Conservation (phyloP, 2,888 invertebrate species). For the Lissonota sp. region DNA sequence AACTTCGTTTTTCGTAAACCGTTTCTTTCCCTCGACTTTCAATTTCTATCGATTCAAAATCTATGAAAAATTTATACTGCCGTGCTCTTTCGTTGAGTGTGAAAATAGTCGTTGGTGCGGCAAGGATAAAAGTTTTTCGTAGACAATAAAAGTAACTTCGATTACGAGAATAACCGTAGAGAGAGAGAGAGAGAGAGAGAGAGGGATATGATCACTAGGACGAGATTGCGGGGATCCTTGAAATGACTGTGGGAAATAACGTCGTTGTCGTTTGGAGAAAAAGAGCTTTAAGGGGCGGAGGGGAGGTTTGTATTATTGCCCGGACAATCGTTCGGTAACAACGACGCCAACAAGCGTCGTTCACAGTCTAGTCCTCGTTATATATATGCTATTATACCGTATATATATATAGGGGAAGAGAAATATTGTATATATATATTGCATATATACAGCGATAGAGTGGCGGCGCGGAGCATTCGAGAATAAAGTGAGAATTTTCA, state of each 20-base stretch:
- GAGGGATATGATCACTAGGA: slow-evolving; percentile 31
- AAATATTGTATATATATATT: background rate
- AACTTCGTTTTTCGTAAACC: background rate
- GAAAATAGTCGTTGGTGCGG: slow-evolving; percentile 21
- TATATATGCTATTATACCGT: background rate
- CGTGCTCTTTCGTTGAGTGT: slow-evolving; percentile 7
- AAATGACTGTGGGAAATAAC: slow-evolving; percentile 17
- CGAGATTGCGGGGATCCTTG: slow-evolving; percentile 38
- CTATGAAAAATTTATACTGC: no score
- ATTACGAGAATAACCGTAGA: slow-evolving; percentile 48
- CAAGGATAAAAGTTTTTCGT: slow-evolving; percentile 44
- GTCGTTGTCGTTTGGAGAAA: slow-evolving; percentile 43
- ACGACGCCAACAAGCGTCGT: slow-evolving; percentile 36
- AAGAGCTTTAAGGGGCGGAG: background rate
- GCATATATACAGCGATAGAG: background rate
- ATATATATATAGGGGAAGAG: no score
- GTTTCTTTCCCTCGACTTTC: background rate
- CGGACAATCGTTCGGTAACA: slow-evolving; percentile 39
- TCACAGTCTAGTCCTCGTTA: slow-evolving; percentile 14
- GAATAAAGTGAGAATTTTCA: slow-evolving; percentile 43
- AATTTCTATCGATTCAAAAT: no score
- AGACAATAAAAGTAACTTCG: slow-evolving; percentile 56
- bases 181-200: background rate
- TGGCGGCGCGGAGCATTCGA: slow-evolving; percentile 20
- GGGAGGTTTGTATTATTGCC: slow-evolving; percentile 43